Percentiles rank a stretch among this genome's conserved stretches.
These are phyloP conservation scores for Drosophila colorata DNA, from an alignment of 2,888 invertebrate species.

Conservation along the genomic window DNA sequence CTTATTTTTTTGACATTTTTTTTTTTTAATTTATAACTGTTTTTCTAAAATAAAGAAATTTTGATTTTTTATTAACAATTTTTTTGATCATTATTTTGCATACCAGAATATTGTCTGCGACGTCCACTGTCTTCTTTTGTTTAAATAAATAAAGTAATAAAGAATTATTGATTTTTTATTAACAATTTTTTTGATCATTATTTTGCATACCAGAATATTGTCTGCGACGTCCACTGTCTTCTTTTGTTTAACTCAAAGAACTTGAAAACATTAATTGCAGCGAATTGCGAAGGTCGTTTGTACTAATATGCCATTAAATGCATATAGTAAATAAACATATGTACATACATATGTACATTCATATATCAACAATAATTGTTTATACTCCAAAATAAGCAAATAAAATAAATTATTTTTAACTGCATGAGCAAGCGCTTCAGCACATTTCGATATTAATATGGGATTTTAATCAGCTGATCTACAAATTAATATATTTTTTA, in stretches of 20 bases:
- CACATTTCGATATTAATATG: neutral
- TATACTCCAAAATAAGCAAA: neutral
- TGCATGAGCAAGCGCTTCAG: neutral
- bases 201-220: too few relatives aligned
- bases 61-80: too few relatives aligned
- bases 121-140: neutral
- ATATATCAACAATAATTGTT: neutral
- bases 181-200: too few relatives aligned
- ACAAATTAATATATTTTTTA: slow-evolving; percentile 1
- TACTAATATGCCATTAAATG: neutral
- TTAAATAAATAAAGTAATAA: too few relatives aligned
- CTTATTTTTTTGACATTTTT: too few relatives aligned
- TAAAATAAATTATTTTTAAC: neutral
- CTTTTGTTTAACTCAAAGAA: neutral
- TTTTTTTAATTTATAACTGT: too few relatives aligned
- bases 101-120: too few relatives aligned
- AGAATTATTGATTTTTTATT: too few relatives aligned
- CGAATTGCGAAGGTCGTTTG: neutral
- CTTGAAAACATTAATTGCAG: too few relatives aligned
- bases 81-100: too few relatives aligned
- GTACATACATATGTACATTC: too few relatives aligned
- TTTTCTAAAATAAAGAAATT: too few relatives aligned
- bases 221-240: neutral
- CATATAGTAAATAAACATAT: neutral
- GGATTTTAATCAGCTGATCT: neutral